These are phyloP conservation scores for Acleris holmiana DNA, from an alignment of 2,888 invertebrate species.

Conservation along the genomic window DNA sequence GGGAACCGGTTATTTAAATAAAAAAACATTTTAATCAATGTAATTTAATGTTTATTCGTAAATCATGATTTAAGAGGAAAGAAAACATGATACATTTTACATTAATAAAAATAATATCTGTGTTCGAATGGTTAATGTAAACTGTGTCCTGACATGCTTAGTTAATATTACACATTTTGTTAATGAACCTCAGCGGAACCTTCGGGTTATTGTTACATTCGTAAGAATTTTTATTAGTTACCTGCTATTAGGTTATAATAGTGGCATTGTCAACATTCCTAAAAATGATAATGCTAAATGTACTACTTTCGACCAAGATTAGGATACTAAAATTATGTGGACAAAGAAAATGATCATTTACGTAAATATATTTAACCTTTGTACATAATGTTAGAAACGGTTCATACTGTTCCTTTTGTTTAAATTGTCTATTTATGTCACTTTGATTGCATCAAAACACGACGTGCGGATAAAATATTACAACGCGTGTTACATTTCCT, in stretches of 20 bases:
- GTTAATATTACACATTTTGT: constrained; percentile 23
- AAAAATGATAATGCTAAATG: constrained; percentile 24
- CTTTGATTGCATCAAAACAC: constrained; percentile 52
- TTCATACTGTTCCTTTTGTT: constrained; percentile 26
- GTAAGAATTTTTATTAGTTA: constrained; percentile 4
- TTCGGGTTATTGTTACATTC: constrained; percentile 9
- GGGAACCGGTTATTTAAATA: constrained; percentile 33
- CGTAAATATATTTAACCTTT: constrained; percentile 31
- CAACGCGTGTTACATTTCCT: constrained; percentile 41
- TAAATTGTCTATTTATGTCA: constrained; percentile 34
- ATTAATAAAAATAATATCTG: constrained; percentile 67
- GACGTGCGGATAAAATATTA: constrained; percentile 55
- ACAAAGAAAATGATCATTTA: constrained; percentile 21
- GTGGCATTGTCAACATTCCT: constrained; percentile 21
- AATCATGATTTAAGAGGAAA: constrained; percentile 77
- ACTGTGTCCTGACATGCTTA: constrained; percentile 21
- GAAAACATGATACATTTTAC: constrained; percentile 76
- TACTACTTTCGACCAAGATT: constrained; percentile 22
- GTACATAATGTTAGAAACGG: constrained; percentile 35
- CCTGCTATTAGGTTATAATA: not conserved
- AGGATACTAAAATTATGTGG: constrained; percentile 18
- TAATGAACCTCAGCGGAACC: constrained; percentile 11
- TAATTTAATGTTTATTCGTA: constrained; percentile 79
- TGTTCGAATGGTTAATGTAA: constrained; percentile 52
- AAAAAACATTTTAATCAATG: constrained; percentile 49